phyloP scores from a whole-genome alignment of 1,140 invertebrate species.

The Branchinecta lynchi region DNA sequence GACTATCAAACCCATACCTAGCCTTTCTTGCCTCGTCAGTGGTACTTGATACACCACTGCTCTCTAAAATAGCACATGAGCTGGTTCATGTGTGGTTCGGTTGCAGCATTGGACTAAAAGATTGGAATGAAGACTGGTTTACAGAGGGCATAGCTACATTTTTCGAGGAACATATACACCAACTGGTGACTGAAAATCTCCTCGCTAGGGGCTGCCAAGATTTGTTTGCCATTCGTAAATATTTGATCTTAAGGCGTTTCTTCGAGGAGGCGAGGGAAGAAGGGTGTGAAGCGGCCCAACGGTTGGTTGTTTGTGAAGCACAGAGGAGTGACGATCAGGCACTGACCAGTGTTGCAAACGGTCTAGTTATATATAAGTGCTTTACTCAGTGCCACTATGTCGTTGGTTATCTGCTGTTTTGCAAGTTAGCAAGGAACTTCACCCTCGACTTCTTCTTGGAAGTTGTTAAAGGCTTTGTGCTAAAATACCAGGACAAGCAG shows the following conservation, averaged over 20 bases:
- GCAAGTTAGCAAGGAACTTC: not conserved
- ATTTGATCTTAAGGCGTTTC: not conserved
- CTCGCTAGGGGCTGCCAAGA: not conserved
- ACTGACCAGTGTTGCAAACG: not conserved
- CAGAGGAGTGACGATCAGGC: not conserved
- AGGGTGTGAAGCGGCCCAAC: not conserved
- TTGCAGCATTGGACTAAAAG: constrained; percentile 31
- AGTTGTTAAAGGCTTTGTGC: not conserved
- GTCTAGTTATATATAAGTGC: not conserved
- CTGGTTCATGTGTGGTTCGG: constrained; percentile 35
- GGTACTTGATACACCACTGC: constrained; percentile 27
- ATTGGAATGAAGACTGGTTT: constrained; percentile 38
- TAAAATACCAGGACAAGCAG: not conserved
- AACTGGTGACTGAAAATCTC: not conserved
- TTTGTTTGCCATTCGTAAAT: not conserved
- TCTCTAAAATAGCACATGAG: constrained; percentile 32
- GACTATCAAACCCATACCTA: constrained; percentile 33
- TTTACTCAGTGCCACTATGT: not conserved
- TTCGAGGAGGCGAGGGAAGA: not conserved
- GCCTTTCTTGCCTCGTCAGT: constrained; percentile 34
- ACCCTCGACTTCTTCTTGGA: not conserved
- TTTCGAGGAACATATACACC: constrained; percentile 31
- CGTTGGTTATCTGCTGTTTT: not conserved
- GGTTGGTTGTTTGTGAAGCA: not conserved
- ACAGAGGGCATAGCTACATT: constrained; percentile 37